Percentiles rank a stretch among this genome's conserved stretches.
Evolutionary conservation across 2,888 invertebrate species (phyloP).

Genomic region (Nymphalis urticae): DNA sequence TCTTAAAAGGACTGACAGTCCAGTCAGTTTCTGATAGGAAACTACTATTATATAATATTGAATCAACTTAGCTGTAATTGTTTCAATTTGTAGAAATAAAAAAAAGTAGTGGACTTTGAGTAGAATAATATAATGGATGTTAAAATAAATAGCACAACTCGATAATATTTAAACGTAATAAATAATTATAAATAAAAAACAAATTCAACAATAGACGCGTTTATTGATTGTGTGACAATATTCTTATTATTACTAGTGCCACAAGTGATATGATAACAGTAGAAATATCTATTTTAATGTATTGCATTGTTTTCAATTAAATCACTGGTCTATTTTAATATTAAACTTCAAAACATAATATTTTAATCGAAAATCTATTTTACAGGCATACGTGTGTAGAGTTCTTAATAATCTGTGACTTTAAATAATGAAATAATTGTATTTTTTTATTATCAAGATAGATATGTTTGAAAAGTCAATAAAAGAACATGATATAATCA

Average conservation of each 20-base stretch:
- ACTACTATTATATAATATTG: no score
- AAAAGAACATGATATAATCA: conserved; percentile 25
- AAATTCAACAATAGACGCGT: conserved; percentile 55
- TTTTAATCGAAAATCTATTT: conserved; percentile 14
- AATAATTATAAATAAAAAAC: conserved; percentile 40
- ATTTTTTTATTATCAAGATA: conserved; percentile 8
- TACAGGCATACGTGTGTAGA: conserved; percentile 2
- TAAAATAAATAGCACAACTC: no score
- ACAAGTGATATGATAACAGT: conserved; percentile 61
- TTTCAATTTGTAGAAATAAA: no score
- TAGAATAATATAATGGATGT: no score
- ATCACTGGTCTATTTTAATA: conserved; percentile 30
- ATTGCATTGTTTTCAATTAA: conserved; percentile 46
- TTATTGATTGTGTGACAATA: conserved; percentile 58
- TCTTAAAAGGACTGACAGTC: no score
- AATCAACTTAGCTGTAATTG: no score
- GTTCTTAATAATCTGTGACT: conserved; percentile 9
- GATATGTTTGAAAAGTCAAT: conserved; percentile 25
- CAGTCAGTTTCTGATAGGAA: no score
- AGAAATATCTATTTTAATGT: conserved; percentile 42
- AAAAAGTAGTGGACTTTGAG: no score
- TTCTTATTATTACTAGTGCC: conserved; percentile 62
- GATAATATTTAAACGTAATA: background rate
- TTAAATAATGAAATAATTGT: conserved; percentile 6
- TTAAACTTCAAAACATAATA: conserved; percentile 5